These are phyloP conservation scores for Radopholus similis DNA, from an alignment of 1,140 invertebrate species.

Conservation along the genomic window DNA sequence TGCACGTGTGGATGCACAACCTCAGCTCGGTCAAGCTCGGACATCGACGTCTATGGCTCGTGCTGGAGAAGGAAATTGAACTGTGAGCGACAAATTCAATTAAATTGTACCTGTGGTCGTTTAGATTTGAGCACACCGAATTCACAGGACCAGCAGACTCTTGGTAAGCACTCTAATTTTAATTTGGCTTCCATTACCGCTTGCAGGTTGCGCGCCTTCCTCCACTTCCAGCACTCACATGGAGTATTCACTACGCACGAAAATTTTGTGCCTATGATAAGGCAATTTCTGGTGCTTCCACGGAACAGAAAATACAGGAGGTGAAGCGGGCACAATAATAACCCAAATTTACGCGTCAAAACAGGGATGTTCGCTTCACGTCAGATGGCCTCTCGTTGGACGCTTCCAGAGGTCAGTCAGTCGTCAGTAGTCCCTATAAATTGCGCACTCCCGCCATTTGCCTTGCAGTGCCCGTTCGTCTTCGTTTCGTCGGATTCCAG, in stretches of 20 bases:
- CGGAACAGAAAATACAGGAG: conserved; percentile 52
- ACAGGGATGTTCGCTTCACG: background rate
- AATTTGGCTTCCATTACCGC: conserved; percentile 65
- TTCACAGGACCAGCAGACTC: conserved; percentile 72
- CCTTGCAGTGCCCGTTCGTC: conserved; percentile 46
- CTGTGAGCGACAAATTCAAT: conserved; percentile 34
- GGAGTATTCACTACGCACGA: conserved; percentile 67
- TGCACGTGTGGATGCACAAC: conserved; percentile 60
- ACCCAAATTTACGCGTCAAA: background rate
- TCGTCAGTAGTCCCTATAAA: background rate
- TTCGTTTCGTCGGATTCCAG: conserved; percentile 49
- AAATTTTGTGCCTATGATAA: conserved; percentile 52
- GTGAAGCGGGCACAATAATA: conserved; percentile 15
- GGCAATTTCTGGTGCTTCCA: conserved; percentile 49
- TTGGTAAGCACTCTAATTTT: conserved; percentile 74
- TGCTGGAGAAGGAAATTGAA: conserved; percentile 54
- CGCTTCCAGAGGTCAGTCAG: background rate
- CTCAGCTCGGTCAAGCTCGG: conserved; percentile 42
- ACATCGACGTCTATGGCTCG: conserved; percentile 45
- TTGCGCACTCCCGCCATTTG: background rate
- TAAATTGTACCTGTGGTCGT: too few relatives aligned
- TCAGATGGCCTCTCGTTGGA: background rate
- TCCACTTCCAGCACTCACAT: conserved; percentile 73
- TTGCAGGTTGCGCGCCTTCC: conserved; percentile 80
- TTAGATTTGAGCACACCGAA: conserved; percentile 55